Percentiles rank a stretch among this genome's conserved stretches.
Evolutionary conservation across 2,797 vertebrate genomes (phyloP).

Genomic region (Sphenodon punctatus): DNA sequence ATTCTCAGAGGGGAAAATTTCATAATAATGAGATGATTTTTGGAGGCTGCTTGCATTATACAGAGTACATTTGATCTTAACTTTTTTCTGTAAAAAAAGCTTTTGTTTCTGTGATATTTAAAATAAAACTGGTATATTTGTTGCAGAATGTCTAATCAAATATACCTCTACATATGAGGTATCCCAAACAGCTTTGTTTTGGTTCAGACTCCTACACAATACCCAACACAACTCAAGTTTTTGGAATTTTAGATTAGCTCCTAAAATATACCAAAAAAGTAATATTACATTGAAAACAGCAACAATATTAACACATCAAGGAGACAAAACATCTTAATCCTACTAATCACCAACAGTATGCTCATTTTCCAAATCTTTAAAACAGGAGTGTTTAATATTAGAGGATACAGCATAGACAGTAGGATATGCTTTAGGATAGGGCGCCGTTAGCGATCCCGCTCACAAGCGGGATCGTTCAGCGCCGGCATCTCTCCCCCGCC

Average conservation of each 20-base stretch:
- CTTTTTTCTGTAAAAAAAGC: not conserved
- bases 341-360: not conserved
- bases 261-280: not conserved
- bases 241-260: not conserved
- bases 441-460: too few species aligned
- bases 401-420: not conserved
- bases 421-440: not conserved
- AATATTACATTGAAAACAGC: not conserved
- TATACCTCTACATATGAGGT: too few species aligned
- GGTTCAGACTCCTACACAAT: not conserved
- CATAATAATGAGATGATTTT: too few species aligned
- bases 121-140: too few species aligned
- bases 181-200: not conserved
- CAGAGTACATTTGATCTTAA: too few species aligned
- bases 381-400: not conserved
- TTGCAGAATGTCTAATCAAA: too few species aligned
- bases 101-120: not conserved
- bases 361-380: not conserved
- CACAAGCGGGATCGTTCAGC: too few species aligned
- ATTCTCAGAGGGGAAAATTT: too few species aligned
- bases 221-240: not conserved
- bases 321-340: not conserved
- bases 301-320: not conserved
- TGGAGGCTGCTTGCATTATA: too few species aligned
- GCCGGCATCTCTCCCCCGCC: too few species aligned